phyloP scores from a whole-genome alignment of 1,140 invertebrate genomes.

The Euura lappo region DNA sequence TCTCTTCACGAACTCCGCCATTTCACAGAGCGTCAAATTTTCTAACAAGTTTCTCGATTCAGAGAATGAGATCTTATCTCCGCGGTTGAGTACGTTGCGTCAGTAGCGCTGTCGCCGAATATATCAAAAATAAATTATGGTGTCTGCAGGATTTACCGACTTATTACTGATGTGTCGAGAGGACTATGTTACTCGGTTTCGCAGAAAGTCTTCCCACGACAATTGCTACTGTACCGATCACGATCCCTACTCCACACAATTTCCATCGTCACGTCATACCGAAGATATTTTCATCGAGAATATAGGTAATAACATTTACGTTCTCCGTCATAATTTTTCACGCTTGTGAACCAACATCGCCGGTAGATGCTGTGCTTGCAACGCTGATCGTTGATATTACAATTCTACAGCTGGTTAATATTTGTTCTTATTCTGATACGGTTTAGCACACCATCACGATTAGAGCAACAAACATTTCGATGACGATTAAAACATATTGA shows the following conservation, averaged over 20 bases:
- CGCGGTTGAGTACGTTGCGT: not conserved
- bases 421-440: too few species aligned
- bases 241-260: not conserved
- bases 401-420: too few species aligned
- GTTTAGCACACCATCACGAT: too few species aligned
- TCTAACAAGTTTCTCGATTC: not conserved
- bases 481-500: too few species aligned
- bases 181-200: not conserved
- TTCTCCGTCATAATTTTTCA: too few species aligned
- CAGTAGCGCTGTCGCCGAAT: not conserved
- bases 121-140: not conserved
- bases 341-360: too few species aligned
- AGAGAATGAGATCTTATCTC: not conserved
- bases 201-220: not conserved
- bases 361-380: too few species aligned
- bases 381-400: too few species aligned
- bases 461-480: too few species aligned
- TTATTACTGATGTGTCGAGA: not conserved
- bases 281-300: not conserved
- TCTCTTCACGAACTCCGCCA: slow-evolving; percentile 53
- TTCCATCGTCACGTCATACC: not conserved
- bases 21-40: slow-evolving; percentile 37
- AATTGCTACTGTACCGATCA: not conserved
- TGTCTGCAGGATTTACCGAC: not conserved
- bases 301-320: not conserved